Base-by-base conservation (phyloP, 2,888 invertebrate genomes). In the Lepeophtheirus nordmannii region DNA sequence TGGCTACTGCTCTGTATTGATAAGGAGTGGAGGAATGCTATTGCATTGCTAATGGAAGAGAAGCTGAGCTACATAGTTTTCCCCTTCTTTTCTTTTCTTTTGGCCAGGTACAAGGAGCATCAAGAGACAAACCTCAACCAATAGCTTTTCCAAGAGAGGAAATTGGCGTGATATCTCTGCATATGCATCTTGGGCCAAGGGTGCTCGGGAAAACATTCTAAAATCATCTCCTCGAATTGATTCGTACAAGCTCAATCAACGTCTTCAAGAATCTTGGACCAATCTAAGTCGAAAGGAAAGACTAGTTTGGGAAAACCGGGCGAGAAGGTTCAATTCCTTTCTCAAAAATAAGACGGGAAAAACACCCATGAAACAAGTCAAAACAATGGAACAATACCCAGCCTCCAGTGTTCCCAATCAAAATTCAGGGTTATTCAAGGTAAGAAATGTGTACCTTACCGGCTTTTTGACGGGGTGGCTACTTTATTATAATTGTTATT, bases 141-240 rank as follows among this genome's bases (percentile, higher is more conserved):
- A 30, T 30, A 60, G 39, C 23, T 65, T 57, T 41, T 59, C 12
- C n/a, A 56, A 41, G 60, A 65, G 56, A 22, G 68, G 23, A 60
- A 59, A 62, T n/a, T 38, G 60, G 53, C 58, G 62, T 38, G 37
- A 58, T 58, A 65, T 56, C 23, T 30, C 62, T 8, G 60, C 58
- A 14, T 46, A n/a, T 17, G 8, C 53, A 46, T 46, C 53, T 17
- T 46, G 53, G 53, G 53, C 53, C 53, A 46, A 46, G 17, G 53
- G 5, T 46, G 53, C 53, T 17, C 2, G 53, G 5, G 14, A n/a
- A 17, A 17, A 46, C 17, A 14, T 46, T 17, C n/a, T 46, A n/a
- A 30, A 30, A 30, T 30, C 30, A 2, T 46, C 53, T 3, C 53
- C 53, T 46, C 53, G 17, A n/a, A 14, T 14, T 46, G 2, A 46